These are phyloP conservation scores for Scotopteryx bipunctaria DNA, from an alignment of 2,888 invertebrate species.

Conservation along the genomic window DNA sequence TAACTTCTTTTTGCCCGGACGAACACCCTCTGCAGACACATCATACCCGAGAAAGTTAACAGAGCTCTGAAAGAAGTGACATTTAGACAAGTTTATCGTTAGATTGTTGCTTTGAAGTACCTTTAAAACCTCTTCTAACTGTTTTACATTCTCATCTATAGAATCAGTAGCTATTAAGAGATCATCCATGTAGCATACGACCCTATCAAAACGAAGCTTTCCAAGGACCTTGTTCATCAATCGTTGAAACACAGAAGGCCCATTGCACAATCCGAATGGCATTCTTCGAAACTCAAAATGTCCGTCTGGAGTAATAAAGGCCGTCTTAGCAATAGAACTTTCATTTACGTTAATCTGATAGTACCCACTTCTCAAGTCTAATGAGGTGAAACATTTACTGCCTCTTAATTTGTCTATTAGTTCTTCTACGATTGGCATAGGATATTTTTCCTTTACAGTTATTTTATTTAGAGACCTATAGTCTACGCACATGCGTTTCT, in stretches of 20 bases:
- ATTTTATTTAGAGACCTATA: neutral
- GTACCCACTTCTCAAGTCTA: conserved; percentile 1
- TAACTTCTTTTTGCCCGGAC: conserved; percentile 33
- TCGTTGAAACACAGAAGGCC: conserved; percentile 15
- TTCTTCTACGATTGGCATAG: conserved; percentile 2
- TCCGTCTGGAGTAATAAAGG: conserved; percentile 1
- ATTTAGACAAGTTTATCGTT: conserved; percentile 41
- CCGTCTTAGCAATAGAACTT: neutral
- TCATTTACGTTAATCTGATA: neutral
- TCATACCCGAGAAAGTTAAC: conserved; percentile 35
- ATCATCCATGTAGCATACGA: conserved; percentile 21
- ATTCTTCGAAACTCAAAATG: conserved; percentile 6
- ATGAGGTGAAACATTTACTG: neutral
- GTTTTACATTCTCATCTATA: conserved; percentile 7
- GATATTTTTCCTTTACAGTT: conserved; percentile 1
- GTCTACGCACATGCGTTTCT: neutral
- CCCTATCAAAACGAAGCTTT: neutral
- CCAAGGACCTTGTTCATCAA: conserved; percentile 17
- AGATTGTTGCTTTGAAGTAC: conserved; percentile 25
- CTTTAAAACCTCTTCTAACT: conserved; percentile 14
- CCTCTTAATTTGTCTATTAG: neutral
- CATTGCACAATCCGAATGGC: conserved; percentile 19
- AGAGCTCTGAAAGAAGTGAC: conserved; percentile 37
- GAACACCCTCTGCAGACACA: conserved; percentile 16
- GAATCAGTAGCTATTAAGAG: conserved; percentile 4